phyloP scores from a whole-genome alignment of 2,888 invertebrate species.

The Leptinotarsa peninsularis region DNA sequence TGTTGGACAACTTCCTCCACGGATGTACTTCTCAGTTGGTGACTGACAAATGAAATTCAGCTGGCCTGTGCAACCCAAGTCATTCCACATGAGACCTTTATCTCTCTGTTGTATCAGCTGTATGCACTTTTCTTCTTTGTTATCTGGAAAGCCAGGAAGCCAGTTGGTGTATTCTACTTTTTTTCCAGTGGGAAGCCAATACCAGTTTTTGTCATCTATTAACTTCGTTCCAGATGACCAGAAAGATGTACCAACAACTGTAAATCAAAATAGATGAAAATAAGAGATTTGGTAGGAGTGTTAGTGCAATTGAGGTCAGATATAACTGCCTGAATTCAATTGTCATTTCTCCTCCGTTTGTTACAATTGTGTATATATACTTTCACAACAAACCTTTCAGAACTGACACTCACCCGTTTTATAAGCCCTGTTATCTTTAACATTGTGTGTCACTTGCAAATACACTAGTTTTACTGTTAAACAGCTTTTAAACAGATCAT shows the following conservation, averaged over 20 bases:
- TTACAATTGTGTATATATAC: too few relatives aligned
- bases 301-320: too few relatives aligned
- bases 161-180: slow-evolving; percentile 23
- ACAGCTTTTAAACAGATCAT: too few relatives aligned
- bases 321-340: too few relatives aligned
- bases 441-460: too few relatives aligned
- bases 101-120: slow-evolving; percentile 1
- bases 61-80: background rate
- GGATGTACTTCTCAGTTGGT: slow-evolving; percentile 9
- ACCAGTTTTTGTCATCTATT: slow-evolving; percentile 26
- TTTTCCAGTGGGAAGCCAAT: slow-evolving; percentile 29
- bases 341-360: too few relatives aligned
- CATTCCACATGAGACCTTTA: slow-evolving; percentile 29
- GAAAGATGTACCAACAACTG: slow-evolving; percentile 20
- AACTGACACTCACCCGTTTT: too few relatives aligned
- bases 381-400: too few relatives aligned
- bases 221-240: slow-evolving; percentile 29
- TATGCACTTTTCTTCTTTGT: slow-evolving; percentile 22
- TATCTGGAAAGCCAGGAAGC: slow-evolving; percentile 13
- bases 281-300: too few relatives aligned
- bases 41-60: slow-evolving; percentile 32
- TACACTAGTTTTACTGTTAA: too few relatives aligned
- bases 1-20: background rate
- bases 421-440: too few relatives aligned
- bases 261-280: background rate